Conservation (phyloP, 2,797 vertebrate species). For the Podarcis siculus region DNA sequence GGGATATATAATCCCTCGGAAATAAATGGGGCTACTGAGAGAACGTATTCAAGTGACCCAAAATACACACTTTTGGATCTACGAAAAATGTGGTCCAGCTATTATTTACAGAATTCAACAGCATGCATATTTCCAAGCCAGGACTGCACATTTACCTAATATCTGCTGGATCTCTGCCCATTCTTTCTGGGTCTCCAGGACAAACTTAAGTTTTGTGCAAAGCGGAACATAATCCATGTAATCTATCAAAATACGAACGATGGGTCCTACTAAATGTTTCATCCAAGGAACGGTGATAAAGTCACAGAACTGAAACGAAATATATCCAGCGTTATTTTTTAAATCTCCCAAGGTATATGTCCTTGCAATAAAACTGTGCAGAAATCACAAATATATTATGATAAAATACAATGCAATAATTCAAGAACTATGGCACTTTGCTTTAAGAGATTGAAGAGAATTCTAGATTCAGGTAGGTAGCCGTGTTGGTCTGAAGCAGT, state of each 20-base stretch:
- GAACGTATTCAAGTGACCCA: neutral
- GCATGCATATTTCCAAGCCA: constrained; percentile 4
- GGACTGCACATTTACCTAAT: constrained; percentile 76
- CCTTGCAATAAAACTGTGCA: constrained; percentile 42
- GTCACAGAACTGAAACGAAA: constrained; percentile 85
- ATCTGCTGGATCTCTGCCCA: constrained; percentile 83
- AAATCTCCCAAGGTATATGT: constrained; percentile 19
- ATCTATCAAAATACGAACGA: constrained; percentile 83
- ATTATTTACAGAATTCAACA: constrained; percentile 1
- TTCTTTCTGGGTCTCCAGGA: constrained; percentile 82
- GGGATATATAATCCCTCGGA: neutral
- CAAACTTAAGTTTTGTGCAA: constrained; percentile 82
- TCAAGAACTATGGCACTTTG: neutral
- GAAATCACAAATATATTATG: neutral
- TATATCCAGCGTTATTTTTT: constrained; percentile 46
- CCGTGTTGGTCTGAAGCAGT: no score
- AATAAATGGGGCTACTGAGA: neutral
- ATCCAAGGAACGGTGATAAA: constrained; percentile 86
- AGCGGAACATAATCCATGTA: constrained; percentile 84
- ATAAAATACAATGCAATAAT: constrained; percentile 15
- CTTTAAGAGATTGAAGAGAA: constrained; percentile 6
- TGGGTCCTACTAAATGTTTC: constrained; percentile 79
- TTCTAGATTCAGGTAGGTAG: no score
- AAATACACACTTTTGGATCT: neutral
- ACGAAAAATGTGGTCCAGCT: neutral